Percentiles rank a stretch among this genome's conserved stretches.
These are phyloP conservation scores for Neomonachus schauinslandi DNA, from an alignment of 2,113 vertebrate species.

Conservation along the genomic window DNA sequence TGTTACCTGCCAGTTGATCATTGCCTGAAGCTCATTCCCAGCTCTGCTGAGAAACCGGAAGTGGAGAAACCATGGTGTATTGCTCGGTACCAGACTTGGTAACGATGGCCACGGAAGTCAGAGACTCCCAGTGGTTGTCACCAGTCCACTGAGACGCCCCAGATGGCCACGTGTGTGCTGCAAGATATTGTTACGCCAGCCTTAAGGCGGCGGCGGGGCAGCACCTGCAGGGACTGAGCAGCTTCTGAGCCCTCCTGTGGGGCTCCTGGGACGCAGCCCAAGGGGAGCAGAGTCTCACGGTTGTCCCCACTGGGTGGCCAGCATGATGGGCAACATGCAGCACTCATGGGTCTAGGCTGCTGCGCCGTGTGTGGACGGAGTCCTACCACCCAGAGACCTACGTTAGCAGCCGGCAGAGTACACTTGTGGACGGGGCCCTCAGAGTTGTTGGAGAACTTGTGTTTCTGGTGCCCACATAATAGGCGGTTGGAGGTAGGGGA, in stretches of 20 bases:
- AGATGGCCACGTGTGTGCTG: neutral
- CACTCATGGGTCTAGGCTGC: neutral
- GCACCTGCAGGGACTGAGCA: neutral
- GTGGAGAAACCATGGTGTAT: neutral
- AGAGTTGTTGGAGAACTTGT: neutral
- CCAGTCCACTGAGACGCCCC: neutral
- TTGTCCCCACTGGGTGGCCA: neutral
- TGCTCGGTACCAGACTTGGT: neutral
- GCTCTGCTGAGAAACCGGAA: neutral
- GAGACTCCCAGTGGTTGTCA: neutral
- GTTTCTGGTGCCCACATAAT: neutral
- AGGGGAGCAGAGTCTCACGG: neutral
- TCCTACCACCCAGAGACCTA: no score
- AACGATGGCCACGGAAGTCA: neutral
- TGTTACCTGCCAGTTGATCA: neutral
- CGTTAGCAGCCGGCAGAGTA: neutral
- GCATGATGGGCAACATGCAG: neutral
- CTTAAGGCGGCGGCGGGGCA: neutral
- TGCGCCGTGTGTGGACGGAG: neutral
- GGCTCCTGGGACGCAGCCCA: neutral
- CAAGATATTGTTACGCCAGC: neutral
- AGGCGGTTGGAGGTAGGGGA: neutral
- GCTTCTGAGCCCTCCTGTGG: neutral
- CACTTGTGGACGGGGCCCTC: accelerated
- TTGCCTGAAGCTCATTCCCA: neutral